These are phyloP conservation scores for Patella vulgata DNA, from an alignment of 1,140 invertebrate species.

Conservation along the genomic window DNA sequence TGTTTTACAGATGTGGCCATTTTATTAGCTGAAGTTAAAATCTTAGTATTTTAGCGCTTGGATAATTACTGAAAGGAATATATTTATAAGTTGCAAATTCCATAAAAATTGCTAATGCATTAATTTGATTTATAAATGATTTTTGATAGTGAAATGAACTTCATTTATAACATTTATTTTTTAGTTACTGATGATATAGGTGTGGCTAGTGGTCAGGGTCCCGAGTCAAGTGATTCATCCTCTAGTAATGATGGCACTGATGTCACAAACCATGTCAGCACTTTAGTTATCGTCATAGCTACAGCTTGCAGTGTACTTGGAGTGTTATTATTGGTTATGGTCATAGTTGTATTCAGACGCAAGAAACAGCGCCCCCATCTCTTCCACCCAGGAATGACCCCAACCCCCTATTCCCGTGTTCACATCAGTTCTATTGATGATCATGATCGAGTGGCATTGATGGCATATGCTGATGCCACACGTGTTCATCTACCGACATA, in stretches of 20 bases:
- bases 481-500: slow-evolving; percentile 56
- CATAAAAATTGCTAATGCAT: no score
- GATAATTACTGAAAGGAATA: no score
- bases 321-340: slow-evolving; percentile 59
- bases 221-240: no score
- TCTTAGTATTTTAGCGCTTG: no score
- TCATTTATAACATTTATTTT: no score
- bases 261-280: slow-evolving; percentile 37
- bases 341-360: slow-evolving; percentile 54
- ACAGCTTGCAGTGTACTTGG: slow-evolving; percentile 62
- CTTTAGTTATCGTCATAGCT: slow-evolving; percentile 60
- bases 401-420: slow-evolving; percentile 55
- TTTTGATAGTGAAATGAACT: no score
- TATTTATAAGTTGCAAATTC: no score
- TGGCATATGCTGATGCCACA: slow-evolving; percentile 58
- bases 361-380: slow-evolving; percentile 52
- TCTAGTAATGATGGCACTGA: not conserved
- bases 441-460: slow-evolving; percentile 60
- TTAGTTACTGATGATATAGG: no score
- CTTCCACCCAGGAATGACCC: slow-evolving; percentile 44
- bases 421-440: slow-evolving; percentile 55
- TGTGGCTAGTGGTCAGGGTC: no score
- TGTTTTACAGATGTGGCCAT: no score
- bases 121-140: no score
- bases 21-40: no score